Base-by-base conservation (phyloP, 1,140 invertebrate genomes). In the Leucophenga varia region DNA sequence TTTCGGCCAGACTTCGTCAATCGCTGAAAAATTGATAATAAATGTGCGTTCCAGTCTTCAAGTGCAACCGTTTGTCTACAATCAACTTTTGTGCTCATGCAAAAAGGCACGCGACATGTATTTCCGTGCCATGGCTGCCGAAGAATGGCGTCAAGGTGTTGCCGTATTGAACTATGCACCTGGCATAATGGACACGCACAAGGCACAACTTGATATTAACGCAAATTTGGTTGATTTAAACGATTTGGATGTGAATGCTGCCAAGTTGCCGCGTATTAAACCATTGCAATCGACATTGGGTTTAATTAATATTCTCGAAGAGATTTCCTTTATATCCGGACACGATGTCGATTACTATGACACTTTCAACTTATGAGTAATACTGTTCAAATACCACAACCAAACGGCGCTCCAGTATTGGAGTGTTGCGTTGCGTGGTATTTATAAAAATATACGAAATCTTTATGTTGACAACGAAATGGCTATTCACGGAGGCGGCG, bases 61-160 rank as follows among this genome's bases (percentile, higher is more conserved):
- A n/a, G 73, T 92, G 9, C 75, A 88, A 64, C 86, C 93, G 0
- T 82, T 87, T 69, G 82, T 86, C 64, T 86, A 85, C 14, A 77
- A 86, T 75, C 82, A 83, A 10, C 81, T 90, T 65, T 92, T 97
- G 71, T 89, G 91, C 42, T 80, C 86, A 54, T 91, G 88, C 51
- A 94, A 92, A 80, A 90, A 93, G 20, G 87, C 90, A 13, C 78
- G 93, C 47, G 91, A 97, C 63, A 90, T 95, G 84, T 93, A 88
- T 71, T 95, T 97, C 67, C 86, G 84, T 64, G 84, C 87, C 28
- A 79, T 98, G 47, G 91, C 92, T 7, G 44, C 69, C 6, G 69
- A 67, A 48, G 95, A 97, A 79, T 32, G 35, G 12, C 56, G 52
- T 3, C 25, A 25, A 3, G 65, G 82, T 14, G 77, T 94, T 0